Conservation (phyloP, 2,113 vertebrate species). For the Thamnophis sirtalis region DNA sequence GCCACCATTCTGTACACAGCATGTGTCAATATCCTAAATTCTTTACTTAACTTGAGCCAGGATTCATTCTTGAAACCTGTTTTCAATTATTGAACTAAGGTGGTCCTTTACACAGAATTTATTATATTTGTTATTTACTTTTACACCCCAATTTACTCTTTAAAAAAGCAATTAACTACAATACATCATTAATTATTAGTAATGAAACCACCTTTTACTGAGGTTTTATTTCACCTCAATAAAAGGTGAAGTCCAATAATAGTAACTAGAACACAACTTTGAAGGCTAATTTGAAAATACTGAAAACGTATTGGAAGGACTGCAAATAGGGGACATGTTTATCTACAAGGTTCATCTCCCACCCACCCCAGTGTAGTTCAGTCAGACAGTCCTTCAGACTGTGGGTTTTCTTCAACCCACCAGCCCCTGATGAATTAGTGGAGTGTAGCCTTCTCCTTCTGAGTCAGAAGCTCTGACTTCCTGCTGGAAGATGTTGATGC, state of each 20-base stretch:
- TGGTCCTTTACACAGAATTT: neutral
- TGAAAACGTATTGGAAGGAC: neutral
- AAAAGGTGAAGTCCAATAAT: neutral
- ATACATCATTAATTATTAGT: neutral
- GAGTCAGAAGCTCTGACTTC: neutral
- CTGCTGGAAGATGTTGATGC: neutral
- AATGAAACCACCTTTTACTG: neutral
- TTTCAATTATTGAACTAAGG: neutral
- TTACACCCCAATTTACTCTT: neutral
- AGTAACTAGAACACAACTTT: neutral
- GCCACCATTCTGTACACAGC: neutral
- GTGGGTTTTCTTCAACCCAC: neutral
- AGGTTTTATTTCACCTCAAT: neutral
- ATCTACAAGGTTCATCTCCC: neutral
- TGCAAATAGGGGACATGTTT: neutral
- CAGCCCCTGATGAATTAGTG: neutral
- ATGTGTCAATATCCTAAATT: neutral
- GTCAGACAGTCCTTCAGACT: neutral
- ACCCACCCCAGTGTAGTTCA: neutral
- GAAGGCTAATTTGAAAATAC: neutral
- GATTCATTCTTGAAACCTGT: neutral
- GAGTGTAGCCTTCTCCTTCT: neutral
- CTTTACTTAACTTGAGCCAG: neutral
- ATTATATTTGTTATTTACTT: neutral
- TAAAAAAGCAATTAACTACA: neutral